These are phyloP conservation scores for Tonatia bakeri DNA, from an alignment of 2,113 vertebrate species.

Conservation along the genomic window DNA sequence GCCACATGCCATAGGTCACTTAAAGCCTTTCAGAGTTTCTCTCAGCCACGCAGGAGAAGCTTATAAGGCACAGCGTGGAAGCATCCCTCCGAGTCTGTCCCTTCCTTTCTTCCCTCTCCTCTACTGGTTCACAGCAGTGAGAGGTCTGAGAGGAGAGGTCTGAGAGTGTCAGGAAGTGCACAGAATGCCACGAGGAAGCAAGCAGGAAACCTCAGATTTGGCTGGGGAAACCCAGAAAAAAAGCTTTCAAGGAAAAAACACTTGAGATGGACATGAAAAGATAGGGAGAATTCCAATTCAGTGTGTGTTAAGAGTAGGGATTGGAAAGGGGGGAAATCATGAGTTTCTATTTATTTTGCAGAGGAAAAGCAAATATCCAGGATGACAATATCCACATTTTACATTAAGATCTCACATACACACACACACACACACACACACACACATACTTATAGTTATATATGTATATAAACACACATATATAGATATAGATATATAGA, in stretches of 20 bases:
- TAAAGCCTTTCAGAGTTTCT: not conserved
- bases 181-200: not conserved
- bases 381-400: not conserved
- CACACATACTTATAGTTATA: not conserved
- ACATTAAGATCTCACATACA: not conserved
- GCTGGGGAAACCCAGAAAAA: not conserved
- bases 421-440: not conserved
- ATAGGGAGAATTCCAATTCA: not conserved
- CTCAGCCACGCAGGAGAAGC: not conserved
- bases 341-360: not conserved
- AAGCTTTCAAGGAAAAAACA: not conserved
- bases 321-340: not conserved
- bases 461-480: not conserved
- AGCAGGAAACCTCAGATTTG: not conserved
- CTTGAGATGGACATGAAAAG: not conserved
- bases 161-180: not conserved
- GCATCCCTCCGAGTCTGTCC: not conserved
- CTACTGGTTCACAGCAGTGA: not conserved
- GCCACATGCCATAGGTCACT: not conserved
- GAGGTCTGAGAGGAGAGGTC: not conserved
- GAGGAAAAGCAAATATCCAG: not conserved
- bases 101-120: not conserved
- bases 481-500: not conserved
- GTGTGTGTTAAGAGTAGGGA: not conserved
- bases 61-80: not conserved